These are phyloP conservation scores for Nerophis lumbriciformis DNA, from an alignment of 2,113 vertebrate species.

Conservation along the genomic window DNA sequence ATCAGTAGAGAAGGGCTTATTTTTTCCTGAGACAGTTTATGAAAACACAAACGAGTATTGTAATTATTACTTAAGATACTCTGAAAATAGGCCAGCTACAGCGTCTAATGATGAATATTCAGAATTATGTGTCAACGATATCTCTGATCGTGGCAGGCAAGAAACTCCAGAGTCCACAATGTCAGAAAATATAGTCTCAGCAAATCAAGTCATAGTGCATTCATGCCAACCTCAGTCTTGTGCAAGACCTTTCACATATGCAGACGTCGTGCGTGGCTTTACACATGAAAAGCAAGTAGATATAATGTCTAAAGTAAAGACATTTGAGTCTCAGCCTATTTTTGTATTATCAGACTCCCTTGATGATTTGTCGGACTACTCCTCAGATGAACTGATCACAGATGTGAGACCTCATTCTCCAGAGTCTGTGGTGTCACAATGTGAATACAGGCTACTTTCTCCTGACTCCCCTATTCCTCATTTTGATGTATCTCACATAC, in stretches of 20 bases:
- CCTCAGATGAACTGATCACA: background rate
- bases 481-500: too few species aligned
- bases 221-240: background rate
- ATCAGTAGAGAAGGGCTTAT: background rate
- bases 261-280: conserved; percentile 5
- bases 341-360: background rate
- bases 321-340: background rate
- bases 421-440: conserved; percentile 12
- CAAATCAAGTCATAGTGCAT: background rate
- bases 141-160: background rate
- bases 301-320: background rate
- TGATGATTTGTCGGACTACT: too few species aligned
- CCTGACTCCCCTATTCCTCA: conserved; percentile 20
- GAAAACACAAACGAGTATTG: conserved; percentile 5
- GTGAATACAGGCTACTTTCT: background rate
- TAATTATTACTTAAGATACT: conserved; percentile 16
- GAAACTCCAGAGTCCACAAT: background rate
- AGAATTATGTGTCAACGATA: conserved; percentile 1
- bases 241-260: conserved; percentile 7
- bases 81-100: conserved; percentile 1
- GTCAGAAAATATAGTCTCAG: background rate
- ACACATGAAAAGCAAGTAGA: background rate
- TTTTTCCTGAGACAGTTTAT: background rate
- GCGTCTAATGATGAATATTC: conserved; percentile 1
- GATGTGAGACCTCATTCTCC: conserved; percentile 11